A percentile compares a stretch with the other conserved stretches of the same genome.
Conservation (phyloP, 2,113 vertebrate species). For the Salvelinus namaycush region DNA sequence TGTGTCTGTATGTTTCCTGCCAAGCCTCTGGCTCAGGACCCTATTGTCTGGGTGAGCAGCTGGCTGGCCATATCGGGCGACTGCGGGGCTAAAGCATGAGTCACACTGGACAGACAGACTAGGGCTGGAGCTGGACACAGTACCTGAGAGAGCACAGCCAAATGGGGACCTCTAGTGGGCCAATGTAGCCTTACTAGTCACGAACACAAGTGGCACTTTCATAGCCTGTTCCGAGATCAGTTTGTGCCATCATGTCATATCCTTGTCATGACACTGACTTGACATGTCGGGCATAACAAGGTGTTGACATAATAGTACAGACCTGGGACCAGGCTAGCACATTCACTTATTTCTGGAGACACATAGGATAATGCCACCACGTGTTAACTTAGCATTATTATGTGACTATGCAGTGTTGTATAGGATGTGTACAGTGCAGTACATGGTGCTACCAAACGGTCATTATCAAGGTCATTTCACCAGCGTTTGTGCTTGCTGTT, state of each 20-base stretch:
- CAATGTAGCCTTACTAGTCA: neutral
- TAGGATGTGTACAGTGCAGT: too few relatives aligned
- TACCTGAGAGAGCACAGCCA: constrained; percentile 21
- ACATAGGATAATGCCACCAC: too few relatives aligned
- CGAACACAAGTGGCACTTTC: neutral
- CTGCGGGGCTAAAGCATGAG: constrained; percentile 26
- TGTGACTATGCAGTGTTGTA: neutral
- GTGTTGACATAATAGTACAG: too few relatives aligned
- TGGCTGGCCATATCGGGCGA: constrained; percentile 51
- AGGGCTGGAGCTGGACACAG: constrained; percentile 8
- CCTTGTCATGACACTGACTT: too few relatives aligned
- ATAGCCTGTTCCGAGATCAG: neutral
- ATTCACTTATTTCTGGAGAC: too few relatives aligned
- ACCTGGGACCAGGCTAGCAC: too few relatives aligned
- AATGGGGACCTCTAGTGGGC: constrained; percentile 62
- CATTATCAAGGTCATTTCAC: too few relatives aligned
- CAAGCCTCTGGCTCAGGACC: constrained; percentile 43
- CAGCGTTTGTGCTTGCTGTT: too few relatives aligned
- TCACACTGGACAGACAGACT: constrained; percentile 28
- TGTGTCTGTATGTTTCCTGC: constrained; percentile 58
- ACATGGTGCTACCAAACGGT: too few relatives aligned
- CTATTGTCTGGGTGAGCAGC: constrained; percentile 58
- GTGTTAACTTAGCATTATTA: too few relatives aligned
- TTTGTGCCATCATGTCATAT: too few relatives aligned
- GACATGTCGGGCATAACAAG: too few relatives aligned